phyloP scores from a whole-genome alignment of 2,797 vertebrate genomes.

The Sebastes melanostomus region DNA sequence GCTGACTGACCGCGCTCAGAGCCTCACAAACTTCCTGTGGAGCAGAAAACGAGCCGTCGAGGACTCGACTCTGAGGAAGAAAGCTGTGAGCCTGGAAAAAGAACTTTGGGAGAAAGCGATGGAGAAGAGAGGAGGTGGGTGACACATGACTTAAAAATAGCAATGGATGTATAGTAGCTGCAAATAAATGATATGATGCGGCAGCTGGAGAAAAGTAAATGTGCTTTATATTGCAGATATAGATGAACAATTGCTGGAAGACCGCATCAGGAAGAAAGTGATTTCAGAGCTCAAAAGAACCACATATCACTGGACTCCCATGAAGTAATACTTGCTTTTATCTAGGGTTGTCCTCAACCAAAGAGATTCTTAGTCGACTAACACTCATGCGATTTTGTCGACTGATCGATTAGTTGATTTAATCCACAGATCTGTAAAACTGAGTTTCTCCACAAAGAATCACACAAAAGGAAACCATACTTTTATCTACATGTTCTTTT shows the following conservation, averaged over 20 bases:
- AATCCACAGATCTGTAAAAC: too few relatives aligned
- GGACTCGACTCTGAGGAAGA: constrained; percentile 73
- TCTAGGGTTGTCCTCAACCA: not conserved
- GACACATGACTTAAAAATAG: not conserved
- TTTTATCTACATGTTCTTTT: not conserved
- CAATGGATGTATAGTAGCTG: not conserved
- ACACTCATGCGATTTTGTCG: too few relatives aligned
- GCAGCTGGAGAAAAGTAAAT: not conserved
- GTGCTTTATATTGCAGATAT: constrained; percentile 59
- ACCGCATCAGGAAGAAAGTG: constrained; percentile 78
- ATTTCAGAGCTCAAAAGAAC: constrained; percentile 81
- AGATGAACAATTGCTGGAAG: constrained; percentile 63
- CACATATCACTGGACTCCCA: constrained; percentile 85
- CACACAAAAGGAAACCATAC: too few relatives aligned
- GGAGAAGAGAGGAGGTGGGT: constrained; percentile 57
- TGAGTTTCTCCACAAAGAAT: too few relatives aligned
- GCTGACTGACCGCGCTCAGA: constrained; percentile 67
- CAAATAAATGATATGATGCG: not conserved
- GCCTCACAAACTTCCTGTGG: constrained; percentile 87
- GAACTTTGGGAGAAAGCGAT: constrained; percentile 62
- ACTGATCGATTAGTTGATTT: too few relatives aligned
- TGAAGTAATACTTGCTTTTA: constrained; percentile 76
- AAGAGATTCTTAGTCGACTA: too few relatives aligned
- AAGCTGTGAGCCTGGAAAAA: constrained; percentile 79
- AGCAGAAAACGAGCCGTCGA: constrained; percentile 86